Base-by-base conservation (phyloP, 2,888 invertebrate species). In the Bombylius discolor region DNA sequence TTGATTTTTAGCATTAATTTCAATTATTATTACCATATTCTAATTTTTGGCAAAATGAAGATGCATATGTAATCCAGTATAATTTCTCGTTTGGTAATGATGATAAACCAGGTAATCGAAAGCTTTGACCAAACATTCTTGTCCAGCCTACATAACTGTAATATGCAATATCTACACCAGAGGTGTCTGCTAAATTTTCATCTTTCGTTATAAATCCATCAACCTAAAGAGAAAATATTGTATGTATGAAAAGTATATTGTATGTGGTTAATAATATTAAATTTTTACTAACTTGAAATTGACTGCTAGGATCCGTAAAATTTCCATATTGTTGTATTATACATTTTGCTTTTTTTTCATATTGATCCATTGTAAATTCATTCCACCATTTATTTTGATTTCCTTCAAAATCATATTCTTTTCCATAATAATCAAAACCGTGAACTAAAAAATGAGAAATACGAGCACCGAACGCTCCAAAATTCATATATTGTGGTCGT, bases 101-200 rank as follows among this genome's bases (percentile, higher is more conserved):
- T 6, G 56, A 49, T 6, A 60, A n/a, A n/a, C 56, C 58, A 2
- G 58, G 57, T 11, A 60, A 42, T 47, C 12, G 11, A n/a, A 14
- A 33, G 47, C 59, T 58, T 4, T 13, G 6, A 9, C 56, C 57
- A 54, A 56, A 49, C 23, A 39, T 14, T 48, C 36, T 39, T 11
- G 49, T n/a, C 55, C 53, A 59, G 5, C 46, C 39, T 31, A 47
- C 11, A 36, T 60, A 60, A 6, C 57, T 58, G 5, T 31, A 13
- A 47, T 60, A 60, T 1, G 60, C 47, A n/a, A 49, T 31, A 32
- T 56, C 49, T n/a, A 56, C 8, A 6, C 58, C 59, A 49, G 56
- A 52, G 39, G 56, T 56, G 42, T 60, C 60, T 12, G 60, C 60
- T 47, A 60, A 57, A 49, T 58, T 57, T 48, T 59, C 58, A 33